Evolutionary conservation across 2,113 vertebrate genomes (phyloP).

Genomic region (Amphiprion percula): DNA sequence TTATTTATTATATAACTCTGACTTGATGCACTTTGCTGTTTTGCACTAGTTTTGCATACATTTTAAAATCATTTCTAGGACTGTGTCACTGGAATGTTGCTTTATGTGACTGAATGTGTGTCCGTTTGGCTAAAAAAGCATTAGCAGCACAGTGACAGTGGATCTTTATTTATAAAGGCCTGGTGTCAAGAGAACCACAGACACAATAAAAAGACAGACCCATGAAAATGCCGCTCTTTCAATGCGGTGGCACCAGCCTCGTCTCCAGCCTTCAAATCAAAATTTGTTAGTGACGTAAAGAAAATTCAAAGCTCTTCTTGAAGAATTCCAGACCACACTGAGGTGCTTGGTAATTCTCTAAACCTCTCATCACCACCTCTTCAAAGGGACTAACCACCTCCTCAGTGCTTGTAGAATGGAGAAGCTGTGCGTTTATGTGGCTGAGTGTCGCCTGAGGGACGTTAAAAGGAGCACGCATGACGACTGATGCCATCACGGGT

Average conservation of each 20-base stretch:
- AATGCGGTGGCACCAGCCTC: neutral
- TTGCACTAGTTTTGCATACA: too few species aligned
- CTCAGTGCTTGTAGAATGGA: neutral
- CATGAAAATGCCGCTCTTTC: neutral
- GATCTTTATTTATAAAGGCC: conserved; percentile 19
- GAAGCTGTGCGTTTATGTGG: neutral
- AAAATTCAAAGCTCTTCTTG: neutral
- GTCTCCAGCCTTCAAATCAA: too few species aligned
- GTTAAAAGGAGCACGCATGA: conserved; percentile 22
- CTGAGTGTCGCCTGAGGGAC: conserved; percentile 7
- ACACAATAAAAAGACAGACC: neutral
- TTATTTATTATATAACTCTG: too few species aligned
- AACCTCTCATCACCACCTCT: neutral
- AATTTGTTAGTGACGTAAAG: too few species aligned
- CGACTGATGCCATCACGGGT: conserved; percentile 58
- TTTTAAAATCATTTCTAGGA: too few species aligned
- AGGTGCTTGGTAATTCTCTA: neutral
- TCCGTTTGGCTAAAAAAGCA: conserved; percentile 21
- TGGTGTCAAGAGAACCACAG: conserved; percentile 16
- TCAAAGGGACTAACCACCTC: neutral
- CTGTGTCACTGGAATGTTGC: neutral
- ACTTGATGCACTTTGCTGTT: too few species aligned
- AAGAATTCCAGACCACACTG: neutral
- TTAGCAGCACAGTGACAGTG: conserved; percentile 24
- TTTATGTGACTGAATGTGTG: neutral